Conservation (phyloP, 2,113 vertebrate species). For the Muntiacus reevesi region DNA sequence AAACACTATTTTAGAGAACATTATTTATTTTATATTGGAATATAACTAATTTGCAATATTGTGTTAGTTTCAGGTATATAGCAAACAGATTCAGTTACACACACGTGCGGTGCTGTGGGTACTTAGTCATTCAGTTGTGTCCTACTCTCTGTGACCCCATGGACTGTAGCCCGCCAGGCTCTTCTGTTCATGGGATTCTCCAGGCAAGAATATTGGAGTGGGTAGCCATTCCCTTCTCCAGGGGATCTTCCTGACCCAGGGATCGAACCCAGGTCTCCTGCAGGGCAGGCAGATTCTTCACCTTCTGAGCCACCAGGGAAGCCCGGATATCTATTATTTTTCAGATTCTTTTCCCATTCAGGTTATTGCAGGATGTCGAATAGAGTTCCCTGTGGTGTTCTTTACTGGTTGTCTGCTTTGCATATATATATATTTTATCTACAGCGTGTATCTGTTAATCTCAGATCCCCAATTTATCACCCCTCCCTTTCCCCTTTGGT, state of each 20-base stretch:
- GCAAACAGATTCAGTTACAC: not conserved
- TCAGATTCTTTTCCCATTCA: not conserved
- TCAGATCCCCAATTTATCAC: not conserved
- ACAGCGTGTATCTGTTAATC: not conserved
- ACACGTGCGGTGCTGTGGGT: not conserved
- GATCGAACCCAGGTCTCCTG: not conserved
- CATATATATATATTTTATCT: not conserved
- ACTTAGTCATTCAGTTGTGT: rapidly evolving
- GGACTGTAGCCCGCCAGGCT: not conserved
- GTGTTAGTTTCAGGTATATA: not conserved
- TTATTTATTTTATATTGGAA: not conserved
- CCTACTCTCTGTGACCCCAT: not conserved
- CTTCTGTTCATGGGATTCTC: not conserved
- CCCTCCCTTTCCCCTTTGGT: not conserved
- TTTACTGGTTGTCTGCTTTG: not conserved
- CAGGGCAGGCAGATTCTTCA: not conserved
- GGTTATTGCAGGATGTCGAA: not conserved
- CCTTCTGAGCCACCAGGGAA: not conserved
- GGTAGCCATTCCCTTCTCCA: not conserved
- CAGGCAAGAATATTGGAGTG: not conserved
- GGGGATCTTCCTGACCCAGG: not conserved
- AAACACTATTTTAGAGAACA: not conserved
- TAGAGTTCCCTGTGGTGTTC: not conserved
- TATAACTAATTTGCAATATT: not conserved
- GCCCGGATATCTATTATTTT: not conserved